phyloP scores from a whole-genome alignment of 2,888 invertebrate species.

The Epistrophe grossulariae region DNA sequence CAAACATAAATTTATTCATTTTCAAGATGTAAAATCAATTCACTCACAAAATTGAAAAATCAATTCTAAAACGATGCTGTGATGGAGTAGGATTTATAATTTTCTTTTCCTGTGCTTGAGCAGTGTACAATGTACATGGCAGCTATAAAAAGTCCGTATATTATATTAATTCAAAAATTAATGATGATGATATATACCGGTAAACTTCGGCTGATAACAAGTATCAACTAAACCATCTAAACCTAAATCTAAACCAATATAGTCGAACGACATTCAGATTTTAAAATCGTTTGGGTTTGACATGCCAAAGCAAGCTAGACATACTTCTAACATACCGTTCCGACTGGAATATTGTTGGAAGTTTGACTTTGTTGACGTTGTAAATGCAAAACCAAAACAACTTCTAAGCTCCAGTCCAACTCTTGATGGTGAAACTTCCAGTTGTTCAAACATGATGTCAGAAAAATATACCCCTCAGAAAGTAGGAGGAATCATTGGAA shows the following conservation, averaged over 20 bases:
- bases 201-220: no score
- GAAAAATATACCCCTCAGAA: neutral
- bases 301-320: neutral
- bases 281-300: no score
- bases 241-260: neutral
- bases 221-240: neutral
- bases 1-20: neutral
- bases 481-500: neutral
- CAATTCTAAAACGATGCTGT: neutral
- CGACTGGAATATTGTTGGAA: neutral
- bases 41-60: neutral
- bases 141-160: neutral
- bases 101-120: no score
- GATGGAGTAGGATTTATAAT: neutral
- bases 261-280: neutral
- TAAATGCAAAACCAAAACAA: no score
- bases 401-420: no score
- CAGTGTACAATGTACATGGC: neutral
- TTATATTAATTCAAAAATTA: neutral
- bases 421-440: neutral
- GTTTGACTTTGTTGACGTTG: neutral
- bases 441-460: neutral
- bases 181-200: no score
- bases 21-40: neutral
- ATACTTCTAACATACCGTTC: no score